Evolutionary conservation across 2,888 invertebrate genomes (phyloP).

Genomic region (Ennomos fuscantarius): DNA sequence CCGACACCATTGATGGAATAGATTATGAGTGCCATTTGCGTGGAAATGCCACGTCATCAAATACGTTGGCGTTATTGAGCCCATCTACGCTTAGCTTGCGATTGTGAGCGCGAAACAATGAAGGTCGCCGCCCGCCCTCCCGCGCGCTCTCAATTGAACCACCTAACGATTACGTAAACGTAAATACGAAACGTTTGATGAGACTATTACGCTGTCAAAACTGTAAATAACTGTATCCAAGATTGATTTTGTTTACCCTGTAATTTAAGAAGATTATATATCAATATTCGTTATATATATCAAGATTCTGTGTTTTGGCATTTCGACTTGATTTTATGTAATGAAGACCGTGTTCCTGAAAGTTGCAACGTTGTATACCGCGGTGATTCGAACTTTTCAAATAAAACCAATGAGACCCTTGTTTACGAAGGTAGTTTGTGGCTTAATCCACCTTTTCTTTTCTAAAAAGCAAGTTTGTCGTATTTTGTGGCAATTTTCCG

Average conservation of each 20-base stretch:
- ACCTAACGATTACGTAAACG: constrained; percentile 20
- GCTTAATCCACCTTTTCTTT: constrained; percentile 62
- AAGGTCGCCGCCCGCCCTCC: constrained; percentile 9
- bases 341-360: constrained; percentile 34
- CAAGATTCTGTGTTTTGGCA: constrained; percentile 10
- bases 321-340: constrained; percentile 16
- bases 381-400: constrained; percentile 73
- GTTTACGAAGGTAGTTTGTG: constrained; percentile 69
- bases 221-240: constrained; percentile 22
- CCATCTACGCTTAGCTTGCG: constrained; percentile 36
- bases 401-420: constrained; percentile 74
- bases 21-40: constrained; percentile 58
- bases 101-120: constrained; percentile 38
- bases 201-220: constrained; percentile 28
- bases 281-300: too few species aligned
- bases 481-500: constrained; percentile 53
- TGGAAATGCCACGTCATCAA: constrained; percentile 54
- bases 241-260: constrained; percentile 26
- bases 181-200: constrained; percentile 32
- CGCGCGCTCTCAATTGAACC: constrained; percentile 21
- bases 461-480: constrained; percentile 64
- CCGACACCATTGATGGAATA: constrained; percentile 64
- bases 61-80: constrained; percentile 44
- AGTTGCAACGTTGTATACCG: constrained; percentile 60
- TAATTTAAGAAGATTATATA: constrained; percentile 16